Percentiles rank a stretch among this genome's conserved stretches.
Conservation (phyloP, 2,113 vertebrate species). For the Gila orcuttii region DNA sequence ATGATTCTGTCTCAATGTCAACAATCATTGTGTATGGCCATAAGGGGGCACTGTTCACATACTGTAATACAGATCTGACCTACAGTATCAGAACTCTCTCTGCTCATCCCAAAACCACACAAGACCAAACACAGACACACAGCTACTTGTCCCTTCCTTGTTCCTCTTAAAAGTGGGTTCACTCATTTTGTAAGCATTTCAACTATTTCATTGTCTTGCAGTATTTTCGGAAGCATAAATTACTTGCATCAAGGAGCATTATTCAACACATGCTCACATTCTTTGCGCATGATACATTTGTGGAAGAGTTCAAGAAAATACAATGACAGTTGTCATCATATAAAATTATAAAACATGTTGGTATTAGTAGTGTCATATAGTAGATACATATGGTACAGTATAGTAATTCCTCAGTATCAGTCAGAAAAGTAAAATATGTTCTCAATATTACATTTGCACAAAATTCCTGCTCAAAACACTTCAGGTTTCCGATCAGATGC, state of each 20-base stretch:
- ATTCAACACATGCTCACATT: neutral
- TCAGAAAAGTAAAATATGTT: neutral
- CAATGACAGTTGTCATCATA: neutral
- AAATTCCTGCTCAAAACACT: constrained; percentile 50
- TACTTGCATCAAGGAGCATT: neutral
- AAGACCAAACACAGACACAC: neutral
- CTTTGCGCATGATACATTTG: neutral
- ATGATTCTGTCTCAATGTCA: neutral
- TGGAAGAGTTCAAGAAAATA: neutral
- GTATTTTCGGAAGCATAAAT: neutral
- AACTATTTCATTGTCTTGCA: constrained; percentile 3
- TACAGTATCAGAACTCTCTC: constrained; percentile 35
- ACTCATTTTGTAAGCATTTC: constrained; percentile 1
- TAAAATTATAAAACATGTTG: too few species aligned
- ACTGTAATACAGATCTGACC: constrained; percentile 54
- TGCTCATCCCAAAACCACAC: constrained; percentile 21
- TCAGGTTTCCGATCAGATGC: constrained; percentile 62
- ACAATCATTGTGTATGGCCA: constrained; percentile 55
- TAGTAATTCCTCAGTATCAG: neutral
- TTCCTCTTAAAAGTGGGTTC: neutral
- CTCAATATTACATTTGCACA: neutral
- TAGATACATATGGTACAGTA: neutral
- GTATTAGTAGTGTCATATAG: neutral
- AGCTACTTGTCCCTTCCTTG: constrained; percentile 1
- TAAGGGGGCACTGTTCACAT: constrained; percentile 81